Evolutionary conservation across 2,888 invertebrate genomes (phyloP).

Genomic region (Clistopyga incitator): DNA sequence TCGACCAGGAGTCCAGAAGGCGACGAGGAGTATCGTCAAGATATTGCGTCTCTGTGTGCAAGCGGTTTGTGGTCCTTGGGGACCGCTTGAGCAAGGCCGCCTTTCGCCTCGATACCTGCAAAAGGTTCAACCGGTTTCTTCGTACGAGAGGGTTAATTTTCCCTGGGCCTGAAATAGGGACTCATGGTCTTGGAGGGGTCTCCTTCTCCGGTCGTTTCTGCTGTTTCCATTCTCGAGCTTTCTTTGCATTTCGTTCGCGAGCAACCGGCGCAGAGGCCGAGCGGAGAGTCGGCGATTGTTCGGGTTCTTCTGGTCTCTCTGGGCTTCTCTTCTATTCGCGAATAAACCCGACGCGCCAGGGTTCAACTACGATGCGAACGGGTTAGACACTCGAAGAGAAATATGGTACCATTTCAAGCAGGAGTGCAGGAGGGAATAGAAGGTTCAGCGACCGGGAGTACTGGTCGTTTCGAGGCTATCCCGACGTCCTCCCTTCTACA

Average conservation of each 20-base stretch:
- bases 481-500: slow-evolving; percentile 26
- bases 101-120: slow-evolving; percentile 22
- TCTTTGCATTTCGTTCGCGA: slow-evolving; percentile 8
- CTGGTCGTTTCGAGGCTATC: slow-evolving; percentile 8
- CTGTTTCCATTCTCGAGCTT: slow-evolving; percentile 5
- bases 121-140: slow-evolving; percentile 29
- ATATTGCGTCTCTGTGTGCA: slow-evolving; percentile 9
- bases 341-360: slow-evolving; percentile 31
- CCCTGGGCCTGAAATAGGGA: slow-evolving; percentile 70
- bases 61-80: neutral
- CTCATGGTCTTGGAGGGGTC: slow-evolving; percentile 66
- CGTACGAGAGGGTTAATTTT: slow-evolving; percentile 77
- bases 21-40: slow-evolving; percentile 54
- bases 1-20: slow-evolving; percentile 74
- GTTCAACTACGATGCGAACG: slow-evolving; percentile 69
- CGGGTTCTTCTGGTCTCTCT: slow-evolving; percentile 30
- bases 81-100: slow-evolving; percentile 15
- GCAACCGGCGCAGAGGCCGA: neutral
- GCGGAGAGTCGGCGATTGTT: neutral
- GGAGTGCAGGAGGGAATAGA: slow-evolving; percentile 66
- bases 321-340: slow-evolving; percentile 51
- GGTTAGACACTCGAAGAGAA: slow-evolving; percentile 77
- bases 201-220: slow-evolving; percentile 6
- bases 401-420: slow-evolving; percentile 77
- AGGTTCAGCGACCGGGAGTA: slow-evolving; percentile 55